Conservation (phyloP, 2,113 vertebrate genomes). For the Phrynosoma blainvillii region DNA sequence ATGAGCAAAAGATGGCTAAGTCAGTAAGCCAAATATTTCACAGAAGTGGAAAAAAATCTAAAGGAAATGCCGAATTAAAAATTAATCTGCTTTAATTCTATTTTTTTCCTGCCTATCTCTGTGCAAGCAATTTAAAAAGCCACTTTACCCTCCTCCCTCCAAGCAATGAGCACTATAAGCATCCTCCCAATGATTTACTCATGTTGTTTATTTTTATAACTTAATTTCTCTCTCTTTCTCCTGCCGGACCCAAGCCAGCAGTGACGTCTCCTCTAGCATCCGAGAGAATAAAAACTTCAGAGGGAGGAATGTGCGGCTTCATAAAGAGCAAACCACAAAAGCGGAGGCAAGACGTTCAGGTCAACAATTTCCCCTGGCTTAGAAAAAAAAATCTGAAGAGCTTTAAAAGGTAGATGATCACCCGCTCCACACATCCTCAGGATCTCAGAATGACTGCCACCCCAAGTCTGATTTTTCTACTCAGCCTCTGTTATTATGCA, state of each 20-base stretch:
- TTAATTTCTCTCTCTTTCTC: constrained; percentile 13
- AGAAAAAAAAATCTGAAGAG: not conserved
- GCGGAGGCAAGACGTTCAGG: constrained; percentile 53
- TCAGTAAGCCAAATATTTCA: not conserved
- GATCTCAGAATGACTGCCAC: constrained; percentile 37
- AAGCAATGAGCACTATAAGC: not conserved
- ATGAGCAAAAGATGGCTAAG: not conserved
- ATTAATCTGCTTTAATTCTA: constrained; percentile 40
- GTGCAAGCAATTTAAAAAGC: constrained; percentile 14
- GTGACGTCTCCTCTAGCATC: constrained; percentile 64
- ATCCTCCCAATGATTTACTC: constrained; percentile 64
- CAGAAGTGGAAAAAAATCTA: not conserved
- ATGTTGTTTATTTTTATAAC: constrained; percentile 67
- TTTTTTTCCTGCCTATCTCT: constrained; percentile 47
- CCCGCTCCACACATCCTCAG: not conserved
- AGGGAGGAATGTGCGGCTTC: constrained; percentile 60
- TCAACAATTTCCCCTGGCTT: constrained; percentile 11
- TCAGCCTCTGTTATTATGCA: constrained; percentile 45
- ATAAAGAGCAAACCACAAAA: constrained; percentile 63
- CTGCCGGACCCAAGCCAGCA: constrained; percentile 52
- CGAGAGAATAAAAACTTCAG: constrained; percentile 55
- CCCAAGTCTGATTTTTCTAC: constrained; percentile 13
- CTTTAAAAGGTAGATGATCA: not conserved
- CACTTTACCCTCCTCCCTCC: no score
- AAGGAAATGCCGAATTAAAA: not conserved